phyloP scores from a whole-genome alignment of 2,113 vertebrate genomes.

The Charadrius vociferus region DNA sequence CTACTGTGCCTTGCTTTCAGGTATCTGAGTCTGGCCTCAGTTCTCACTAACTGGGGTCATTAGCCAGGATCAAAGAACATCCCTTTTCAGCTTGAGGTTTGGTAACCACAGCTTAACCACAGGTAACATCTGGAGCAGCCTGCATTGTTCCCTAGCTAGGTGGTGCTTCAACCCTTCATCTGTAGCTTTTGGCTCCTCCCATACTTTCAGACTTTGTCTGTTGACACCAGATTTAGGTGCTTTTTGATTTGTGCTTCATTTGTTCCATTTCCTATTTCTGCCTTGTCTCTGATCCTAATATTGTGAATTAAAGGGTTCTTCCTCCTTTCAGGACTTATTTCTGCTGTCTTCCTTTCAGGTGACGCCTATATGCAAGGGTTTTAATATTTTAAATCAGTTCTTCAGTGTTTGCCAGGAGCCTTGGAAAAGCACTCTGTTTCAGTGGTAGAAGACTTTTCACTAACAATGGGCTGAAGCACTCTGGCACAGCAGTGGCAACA shows the following conservation, averaged over 20 bases:
- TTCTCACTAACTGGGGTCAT: not conserved
- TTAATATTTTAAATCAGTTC: not conserved
- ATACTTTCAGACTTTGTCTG: not conserved
- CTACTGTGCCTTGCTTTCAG: not conserved
- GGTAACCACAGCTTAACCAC: constrained; percentile 1
- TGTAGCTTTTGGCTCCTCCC: not conserved
- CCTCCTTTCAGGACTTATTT: not conserved
- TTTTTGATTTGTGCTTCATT: not conserved
- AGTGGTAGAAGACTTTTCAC: not conserved
- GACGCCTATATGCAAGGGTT: not conserved
- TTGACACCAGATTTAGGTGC: not conserved
- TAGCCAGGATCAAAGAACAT: constrained; percentile 11
- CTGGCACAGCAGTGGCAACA: not conserved
- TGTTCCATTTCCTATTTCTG: not conserved
- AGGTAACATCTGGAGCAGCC: constrained; percentile 6
- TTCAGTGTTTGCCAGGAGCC: not conserved
- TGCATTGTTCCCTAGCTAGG: not conserved
- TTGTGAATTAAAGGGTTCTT: not conserved
- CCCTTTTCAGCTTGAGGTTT: not conserved
- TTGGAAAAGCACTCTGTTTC: not conserved
- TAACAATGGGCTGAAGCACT: not conserved
- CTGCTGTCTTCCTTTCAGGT: not conserved
- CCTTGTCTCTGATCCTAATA: not conserved
- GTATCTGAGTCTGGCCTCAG: not conserved
- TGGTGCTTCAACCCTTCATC: not conserved